These are phyloP conservation scores for Trachelipus rathkii DNA, from an alignment of 1,140 invertebrate genomes.

Conservation along the genomic window DNA sequence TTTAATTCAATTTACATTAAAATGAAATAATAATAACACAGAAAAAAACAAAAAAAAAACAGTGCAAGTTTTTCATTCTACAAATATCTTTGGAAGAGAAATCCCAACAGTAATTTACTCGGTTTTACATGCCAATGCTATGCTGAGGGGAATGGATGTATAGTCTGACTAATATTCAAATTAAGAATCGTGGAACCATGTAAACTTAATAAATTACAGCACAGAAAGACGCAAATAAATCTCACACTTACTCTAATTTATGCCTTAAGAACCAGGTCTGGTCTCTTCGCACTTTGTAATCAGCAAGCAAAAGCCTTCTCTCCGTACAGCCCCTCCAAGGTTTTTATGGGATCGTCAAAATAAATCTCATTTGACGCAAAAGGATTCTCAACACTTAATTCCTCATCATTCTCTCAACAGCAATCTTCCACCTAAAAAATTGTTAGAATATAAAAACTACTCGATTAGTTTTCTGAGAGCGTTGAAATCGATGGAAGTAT, in stretches of 20 bases:
- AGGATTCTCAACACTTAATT: constrained; percentile 64
- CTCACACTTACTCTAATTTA: constrained; percentile 57
- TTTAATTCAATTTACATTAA: too few relatives aligned
- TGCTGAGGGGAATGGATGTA: too few relatives aligned
- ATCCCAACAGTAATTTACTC: too few relatives aligned
- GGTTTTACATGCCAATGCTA: too few relatives aligned
- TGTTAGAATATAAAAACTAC: constrained; percentile 6
- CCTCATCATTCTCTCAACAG: constrained; percentile 74
- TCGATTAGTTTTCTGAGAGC: not conserved
- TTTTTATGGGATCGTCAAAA: constrained; percentile 94
- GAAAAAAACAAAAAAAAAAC: too few relatives aligned
- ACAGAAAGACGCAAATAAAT: too few relatives aligned
- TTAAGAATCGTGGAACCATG: too few relatives aligned
- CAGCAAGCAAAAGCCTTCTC: constrained; percentile 78
- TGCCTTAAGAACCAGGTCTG: constrained; percentile 63
- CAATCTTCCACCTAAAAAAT: constrained; percentile 71
- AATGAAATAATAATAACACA: too few relatives aligned
- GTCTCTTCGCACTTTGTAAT: constrained; percentile 79
- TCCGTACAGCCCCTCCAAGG: constrained; percentile 85
- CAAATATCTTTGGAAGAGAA: too few relatives aligned
- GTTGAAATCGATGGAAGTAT: not conserved
- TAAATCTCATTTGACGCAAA: constrained; percentile 83
- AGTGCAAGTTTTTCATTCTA: too few relatives aligned
- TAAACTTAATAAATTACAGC: too few relatives aligned
- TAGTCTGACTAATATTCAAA: too few relatives aligned